Conservation (phyloP, 2,797 vertebrate genomes). For the Dromococcyx pavoninus region DNA sequence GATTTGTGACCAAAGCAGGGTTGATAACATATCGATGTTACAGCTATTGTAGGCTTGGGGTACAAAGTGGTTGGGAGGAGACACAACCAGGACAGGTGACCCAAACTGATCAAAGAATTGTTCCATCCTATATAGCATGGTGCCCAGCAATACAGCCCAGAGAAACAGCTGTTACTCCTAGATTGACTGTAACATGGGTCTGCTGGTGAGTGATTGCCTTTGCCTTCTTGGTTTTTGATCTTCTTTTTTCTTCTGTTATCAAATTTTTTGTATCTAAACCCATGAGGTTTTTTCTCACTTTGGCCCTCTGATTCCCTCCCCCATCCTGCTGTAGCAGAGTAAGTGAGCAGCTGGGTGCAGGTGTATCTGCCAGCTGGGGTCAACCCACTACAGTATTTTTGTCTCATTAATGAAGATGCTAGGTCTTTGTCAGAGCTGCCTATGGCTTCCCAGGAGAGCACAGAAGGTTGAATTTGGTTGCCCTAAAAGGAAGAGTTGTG, state of each 20-base stretch:
- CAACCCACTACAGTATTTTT: not conserved
- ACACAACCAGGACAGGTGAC: not conserved
- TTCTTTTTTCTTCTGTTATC: not conserved
- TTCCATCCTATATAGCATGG: rapidly evolving
- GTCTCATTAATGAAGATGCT: not conserved
- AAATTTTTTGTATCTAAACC: not conserved
- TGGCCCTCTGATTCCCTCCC: not conserved
- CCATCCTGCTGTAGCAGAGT: not conserved
- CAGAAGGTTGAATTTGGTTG: not conserved
- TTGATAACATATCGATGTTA: not conserved
- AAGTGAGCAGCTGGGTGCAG: not conserved
- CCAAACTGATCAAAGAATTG: not conserved
- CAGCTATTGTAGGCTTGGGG: not conserved
- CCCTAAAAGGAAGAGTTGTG: not conserved
- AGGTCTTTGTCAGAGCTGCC: not conserved
- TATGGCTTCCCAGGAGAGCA: not conserved
- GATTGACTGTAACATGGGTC: not conserved
- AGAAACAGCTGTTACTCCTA: not conserved
- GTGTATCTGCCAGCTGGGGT: not conserved
- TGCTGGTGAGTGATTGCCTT: not conserved
- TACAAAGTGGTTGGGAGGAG: not conserved
- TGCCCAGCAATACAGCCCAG: not conserved
- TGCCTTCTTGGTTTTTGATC: not conserved
- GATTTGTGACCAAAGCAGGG: not conserved
- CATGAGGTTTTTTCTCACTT: not conserved